Base-by-base conservation (phyloP, 2,113 vertebrate species). In the Panthera leo region DNA sequence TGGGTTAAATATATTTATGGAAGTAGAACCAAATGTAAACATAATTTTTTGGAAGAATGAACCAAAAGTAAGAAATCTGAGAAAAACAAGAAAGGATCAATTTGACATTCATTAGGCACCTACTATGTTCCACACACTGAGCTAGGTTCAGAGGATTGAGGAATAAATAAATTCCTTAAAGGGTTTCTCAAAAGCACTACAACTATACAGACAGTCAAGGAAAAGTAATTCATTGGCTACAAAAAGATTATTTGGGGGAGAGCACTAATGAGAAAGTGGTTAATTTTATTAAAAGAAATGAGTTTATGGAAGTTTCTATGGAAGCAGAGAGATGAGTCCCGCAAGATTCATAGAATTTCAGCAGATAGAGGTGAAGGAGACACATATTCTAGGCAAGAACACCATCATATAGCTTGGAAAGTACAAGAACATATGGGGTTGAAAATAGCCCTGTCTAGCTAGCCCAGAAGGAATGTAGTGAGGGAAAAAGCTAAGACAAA, bases 31-130 rank as follows among this genome's bases (percentile, higher is more conserved):
- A 94, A 31, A 78, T 79, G 3, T 27, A 34, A 51, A 55, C 51
- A 53, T 94, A 71, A 18, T 70, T 73, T 79, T 96, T 95, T 80
- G 25, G 82, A 95, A 94, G 10, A 16, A 16, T 92, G 6, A 86
- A 42, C 80, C 79, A 65, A 95, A 89, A 61, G 39, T 67, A 75
- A 45, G 34, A 88, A 25, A 39, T 85, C 16, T 85, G 14, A 88
- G 55, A 78, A 68, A 63, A 61, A 5, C 0, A 61, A 79, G 13
- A 25, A 71, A 67, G 2, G 9, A 70, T 21, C 13, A n/a, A 75
- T 79, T 78, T 87, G 34, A 85, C 29, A 42, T 58, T 85, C 88
- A 76, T 53, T 89, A 85, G 89, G 42, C 11, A 86, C 5, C 36
- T 76, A 83, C 31, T 68, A 29, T 31, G 25, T 58, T 92, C 39